These are phyloP conservation scores for Sula dactylatra DNA, from an alignment of 2,113 vertebrate species.

Conservation along the genomic window DNA sequence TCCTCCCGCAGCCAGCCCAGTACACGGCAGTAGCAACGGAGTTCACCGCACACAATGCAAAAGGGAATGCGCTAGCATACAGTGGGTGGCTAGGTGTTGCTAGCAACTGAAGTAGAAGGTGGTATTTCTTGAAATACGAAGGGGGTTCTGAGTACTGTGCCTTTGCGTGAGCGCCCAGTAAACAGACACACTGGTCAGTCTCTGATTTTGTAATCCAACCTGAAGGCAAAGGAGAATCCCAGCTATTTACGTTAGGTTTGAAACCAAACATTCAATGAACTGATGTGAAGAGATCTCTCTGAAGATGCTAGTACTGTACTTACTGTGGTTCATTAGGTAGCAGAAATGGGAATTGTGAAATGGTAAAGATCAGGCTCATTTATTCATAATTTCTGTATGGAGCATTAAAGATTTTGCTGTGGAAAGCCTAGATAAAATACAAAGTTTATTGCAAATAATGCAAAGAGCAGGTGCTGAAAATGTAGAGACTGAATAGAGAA, in stretches of 20 bases:
- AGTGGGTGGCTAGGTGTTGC: rapidly evolving
- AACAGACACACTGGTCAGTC: not conserved
- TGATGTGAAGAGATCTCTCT: not conserved
- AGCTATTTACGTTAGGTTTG: not conserved
- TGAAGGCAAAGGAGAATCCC: not conserved
- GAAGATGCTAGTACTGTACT: not conserved
- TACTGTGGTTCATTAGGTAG: not conserved
- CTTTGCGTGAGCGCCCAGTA: not conserved
- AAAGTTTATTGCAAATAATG: not conserved
- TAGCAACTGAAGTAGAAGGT: rapidly evolving
- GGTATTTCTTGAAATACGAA: not conserved
- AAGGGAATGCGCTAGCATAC: rapidly evolving
- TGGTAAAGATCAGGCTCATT: not conserved
- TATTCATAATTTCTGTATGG: not conserved
- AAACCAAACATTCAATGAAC: not conserved
- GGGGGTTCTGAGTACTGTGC: not conserved
- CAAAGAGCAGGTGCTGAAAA: not conserved
- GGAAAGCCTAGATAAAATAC: not conserved
- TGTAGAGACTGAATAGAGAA: not conserved
- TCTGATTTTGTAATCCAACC: not conserved
- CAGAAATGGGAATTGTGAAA: not conserved
- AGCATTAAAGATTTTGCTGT: not conserved
- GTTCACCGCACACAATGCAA: not conserved
- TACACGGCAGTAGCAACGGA: not conserved
- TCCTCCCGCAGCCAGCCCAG: not conserved